Evolutionary conservation across 2,797 vertebrate genomes (phyloP), one percentile per base, ranked within the genome.

Genomic region (Scarus forsteni): DNA sequence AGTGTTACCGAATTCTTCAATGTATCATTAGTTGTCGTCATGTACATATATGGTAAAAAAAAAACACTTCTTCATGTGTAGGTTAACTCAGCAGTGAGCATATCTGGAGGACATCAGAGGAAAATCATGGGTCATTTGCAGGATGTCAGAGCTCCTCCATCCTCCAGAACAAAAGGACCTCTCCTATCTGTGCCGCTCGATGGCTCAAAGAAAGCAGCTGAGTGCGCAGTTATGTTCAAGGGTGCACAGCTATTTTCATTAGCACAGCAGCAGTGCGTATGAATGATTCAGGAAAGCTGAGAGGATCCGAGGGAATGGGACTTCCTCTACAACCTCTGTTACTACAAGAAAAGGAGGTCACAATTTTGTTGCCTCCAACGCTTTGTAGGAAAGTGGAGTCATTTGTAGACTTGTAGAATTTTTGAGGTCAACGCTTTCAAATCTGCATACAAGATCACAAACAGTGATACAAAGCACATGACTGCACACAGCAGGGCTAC

Each of bases 281-380:
- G 77, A 89, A 90, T 90, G 86, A 89, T 90, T 89, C 81, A 88
- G 66, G 64, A 46, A 77, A 80, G 82, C 71, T 3, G 39, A 78
- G 68, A 77, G 73, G 51, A 81, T 71, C 69, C 7, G 27, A 71
- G 56, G 63, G 50, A 68, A 27, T 18, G 27, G 73, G 67, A 34
- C 52, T 72, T 83, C 56, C 44, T 71, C 73, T 77, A 49, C 62
- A 78, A 54, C 58, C 61, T 73, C 59, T 61, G 62, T 74, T 54
- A 75, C 83, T 56, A 78, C 42, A 61, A 75, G 70, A 78, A 90
- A 88, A 89, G 44, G 69, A 87, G 86, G 88, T 89, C 88, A 84
- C 61, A 53, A 48, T 60, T 74, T 75, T 73, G 75, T 79, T 70
- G 63, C 68, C 65, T 68, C 51, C 49, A 68, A 60, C 15, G 44